phyloP scores from a whole-genome alignment of 30 jellyfish, hydroid and myxozoan genomes.

The Haliclystus octoradiatus region DNA sequence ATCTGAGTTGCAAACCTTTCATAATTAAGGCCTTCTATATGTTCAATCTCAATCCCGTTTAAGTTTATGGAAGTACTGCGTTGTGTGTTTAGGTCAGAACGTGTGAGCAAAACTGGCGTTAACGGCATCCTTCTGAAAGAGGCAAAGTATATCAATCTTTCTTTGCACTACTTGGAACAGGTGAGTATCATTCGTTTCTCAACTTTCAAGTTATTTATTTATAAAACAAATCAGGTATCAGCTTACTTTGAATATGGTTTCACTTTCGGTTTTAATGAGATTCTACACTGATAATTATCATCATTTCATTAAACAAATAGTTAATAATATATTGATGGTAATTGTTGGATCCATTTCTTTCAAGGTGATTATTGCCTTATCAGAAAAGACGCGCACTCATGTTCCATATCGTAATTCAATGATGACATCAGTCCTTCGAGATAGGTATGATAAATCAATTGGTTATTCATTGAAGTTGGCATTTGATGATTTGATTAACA shows the following conservation, averaged over 20 bases:
- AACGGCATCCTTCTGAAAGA: conserved; percentile 81
- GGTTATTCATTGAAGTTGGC: too few species aligned
- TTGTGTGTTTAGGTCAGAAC: conserved; percentile 72
- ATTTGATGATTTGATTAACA: neutral
- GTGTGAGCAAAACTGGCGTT: conserved; percentile 96
- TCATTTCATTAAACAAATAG: neutral
- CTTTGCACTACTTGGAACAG: conserved; percentile 83
- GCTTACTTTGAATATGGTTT: neutral
- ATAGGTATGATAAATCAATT: conserved; percentile 54
- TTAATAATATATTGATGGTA: neutral
- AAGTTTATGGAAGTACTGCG: too few species aligned
- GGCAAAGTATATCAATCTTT: conserved; percentile 85
- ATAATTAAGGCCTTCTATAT: too few species aligned
- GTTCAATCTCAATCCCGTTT: too few species aligned
- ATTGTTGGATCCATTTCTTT: neutral
- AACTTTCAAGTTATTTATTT: neutral
- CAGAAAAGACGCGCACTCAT: conserved; percentile 87
- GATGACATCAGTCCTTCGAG: conserved; percentile 98
- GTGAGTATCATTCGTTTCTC: conserved; percentile 17
- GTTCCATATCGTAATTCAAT: conserved; percentile 91
- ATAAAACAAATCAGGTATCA: neutral
- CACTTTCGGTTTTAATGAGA: too few species aligned
- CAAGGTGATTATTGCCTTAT: conserved; percentile 83
- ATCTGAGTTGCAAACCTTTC: too few species aligned
- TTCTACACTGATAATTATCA: neutral